Percentiles rank a stretch among this genome's conserved stretches.
phyloP scores from a whole-genome alignment of 1,140 invertebrate genomes.

The Adoxophyes honmai region DNA sequence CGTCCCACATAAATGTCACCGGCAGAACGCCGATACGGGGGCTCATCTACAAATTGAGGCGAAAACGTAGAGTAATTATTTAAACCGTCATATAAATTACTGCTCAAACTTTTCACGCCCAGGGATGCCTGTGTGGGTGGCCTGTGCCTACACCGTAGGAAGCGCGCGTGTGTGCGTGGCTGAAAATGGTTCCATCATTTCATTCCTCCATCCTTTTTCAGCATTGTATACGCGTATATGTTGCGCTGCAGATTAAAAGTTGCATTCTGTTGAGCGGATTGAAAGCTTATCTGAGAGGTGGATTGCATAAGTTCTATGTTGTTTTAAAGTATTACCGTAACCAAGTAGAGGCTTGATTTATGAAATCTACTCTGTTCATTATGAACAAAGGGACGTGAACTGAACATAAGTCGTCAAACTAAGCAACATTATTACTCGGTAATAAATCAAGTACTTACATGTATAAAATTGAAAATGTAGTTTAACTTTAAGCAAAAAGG shows the following conservation, averaged over 20 bases:
- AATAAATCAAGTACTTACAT: too few relatives aligned
- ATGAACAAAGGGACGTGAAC: too few relatives aligned
- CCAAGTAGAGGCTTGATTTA: too few relatives aligned
- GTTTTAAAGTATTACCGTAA: constrained; percentile 7
- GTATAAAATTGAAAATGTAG: too few relatives aligned
- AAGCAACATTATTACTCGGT: too few relatives aligned
- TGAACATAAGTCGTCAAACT: too few relatives aligned
- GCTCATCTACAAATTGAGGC: constrained; percentile 74
- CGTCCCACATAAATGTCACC: constrained; percentile 52
- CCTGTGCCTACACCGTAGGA: constrained; percentile 23
- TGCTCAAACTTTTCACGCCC: constrained; percentile 72
- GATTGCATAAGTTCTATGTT: too few relatives aligned
- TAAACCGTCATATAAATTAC: constrained; percentile 77
- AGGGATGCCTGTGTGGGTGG: constrained; percentile 35
- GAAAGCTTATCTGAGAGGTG: too few relatives aligned
- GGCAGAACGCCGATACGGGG: constrained; percentile 47
- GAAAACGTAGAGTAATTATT: constrained; percentile 76
- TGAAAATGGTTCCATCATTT: constrained; percentile 73
- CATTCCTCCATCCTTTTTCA: constrained; percentile 69
- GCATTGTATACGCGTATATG: constrained; percentile 41
- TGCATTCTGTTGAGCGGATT: constrained; percentile 4
- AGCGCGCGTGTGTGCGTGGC: constrained; percentile 34
- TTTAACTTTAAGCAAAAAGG: constrained; percentile 24
- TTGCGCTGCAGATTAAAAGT: constrained; percentile 1
- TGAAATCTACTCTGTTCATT: too few relatives aligned